These are phyloP conservation scores for Leptinotarsa juncta DNA, from an alignment of 2,888 invertebrate genomes.

Conservation along the genomic window DNA sequence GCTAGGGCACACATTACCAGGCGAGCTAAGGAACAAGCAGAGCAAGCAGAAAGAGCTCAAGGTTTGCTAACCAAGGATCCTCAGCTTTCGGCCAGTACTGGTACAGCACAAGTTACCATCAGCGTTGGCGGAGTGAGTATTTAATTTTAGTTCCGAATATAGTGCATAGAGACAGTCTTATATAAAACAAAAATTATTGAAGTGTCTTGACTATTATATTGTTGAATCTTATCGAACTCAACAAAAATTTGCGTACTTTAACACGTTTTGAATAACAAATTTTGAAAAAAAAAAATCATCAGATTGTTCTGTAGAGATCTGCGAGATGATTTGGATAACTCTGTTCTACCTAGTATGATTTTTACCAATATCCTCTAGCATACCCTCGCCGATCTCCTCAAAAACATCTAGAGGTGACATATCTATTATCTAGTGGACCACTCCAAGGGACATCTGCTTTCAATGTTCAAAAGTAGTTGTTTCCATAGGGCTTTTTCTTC, in stretches of 20 bases:
- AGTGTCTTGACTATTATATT: too few species aligned
- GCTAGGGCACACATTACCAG: conserved; percentile 82
- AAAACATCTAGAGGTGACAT: too few species aligned
- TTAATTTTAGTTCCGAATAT: conserved; percentile 10
- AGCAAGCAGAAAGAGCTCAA: conserved; percentile 54
- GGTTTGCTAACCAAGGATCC: conserved; percentile 51
- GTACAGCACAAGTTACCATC: conserved; percentile 61
- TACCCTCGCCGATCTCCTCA: neutral
- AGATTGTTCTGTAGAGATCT: too few species aligned
- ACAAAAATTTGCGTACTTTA: too few species aligned
- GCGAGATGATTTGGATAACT: neutral
- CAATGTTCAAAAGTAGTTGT: too few species aligned
- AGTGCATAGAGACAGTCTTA: neutral
- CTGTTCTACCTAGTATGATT: neutral
- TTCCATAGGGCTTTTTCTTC: too few species aligned
- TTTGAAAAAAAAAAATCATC: too few species aligned
- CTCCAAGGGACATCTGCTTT: too few species aligned
- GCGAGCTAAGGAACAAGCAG: conserved; percentile 77
- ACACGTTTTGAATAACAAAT: too few species aligned
- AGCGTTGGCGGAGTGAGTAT: conserved; percentile 56
- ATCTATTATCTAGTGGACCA: too few species aligned
- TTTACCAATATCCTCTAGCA: neutral
- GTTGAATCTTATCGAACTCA: too few species aligned
- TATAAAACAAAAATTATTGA: too few species aligned
- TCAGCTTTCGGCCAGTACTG: conserved; percentile 42